Evolutionary conservation across 2,797 vertebrate species (phyloP).

Genomic region (Dendrocincla fuliginosa): DNA sequence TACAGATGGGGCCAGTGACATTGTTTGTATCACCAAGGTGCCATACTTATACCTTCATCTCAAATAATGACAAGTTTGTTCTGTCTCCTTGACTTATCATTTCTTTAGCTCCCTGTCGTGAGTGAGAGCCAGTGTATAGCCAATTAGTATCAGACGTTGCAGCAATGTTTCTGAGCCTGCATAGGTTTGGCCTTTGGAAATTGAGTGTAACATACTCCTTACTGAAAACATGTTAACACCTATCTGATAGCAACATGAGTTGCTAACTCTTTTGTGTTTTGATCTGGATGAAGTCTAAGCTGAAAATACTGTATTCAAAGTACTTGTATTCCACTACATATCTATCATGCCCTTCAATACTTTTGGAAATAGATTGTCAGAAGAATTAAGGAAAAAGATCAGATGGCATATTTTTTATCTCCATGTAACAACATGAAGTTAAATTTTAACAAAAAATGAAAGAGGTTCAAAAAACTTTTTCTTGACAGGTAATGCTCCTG

Average conservation of each 20-base stretch:
- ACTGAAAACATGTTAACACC: not conserved
- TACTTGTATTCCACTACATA: not conserved
- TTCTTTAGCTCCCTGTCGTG: not conserved
- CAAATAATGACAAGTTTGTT: constrained; percentile 6
- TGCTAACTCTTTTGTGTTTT: not conserved
- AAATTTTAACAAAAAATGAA: not conserved
- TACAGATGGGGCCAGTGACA: not conserved
- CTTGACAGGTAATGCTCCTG: not conserved
- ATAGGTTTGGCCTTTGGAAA: not conserved
- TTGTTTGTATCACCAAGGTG: not conserved
- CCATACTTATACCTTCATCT: not conserved
- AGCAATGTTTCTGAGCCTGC: not conserved
- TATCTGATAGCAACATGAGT: not conserved
- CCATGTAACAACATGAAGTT: not conserved
- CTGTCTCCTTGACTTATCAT: not conserved
- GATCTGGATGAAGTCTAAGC: not conserved
- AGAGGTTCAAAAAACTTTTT: not conserved
- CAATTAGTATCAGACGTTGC: constrained; percentile 42
- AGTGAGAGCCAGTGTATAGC: not conserved
- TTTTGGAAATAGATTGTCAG: not conserved
- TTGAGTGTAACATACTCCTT: not conserved
- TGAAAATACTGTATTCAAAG: not conserved
- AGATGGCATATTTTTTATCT: not conserved
- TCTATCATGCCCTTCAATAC: not conserved
- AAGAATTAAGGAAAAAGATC: not conserved